Conservation (phyloP, 2,113 vertebrate genomes). For the Etia nguti region DNA sequence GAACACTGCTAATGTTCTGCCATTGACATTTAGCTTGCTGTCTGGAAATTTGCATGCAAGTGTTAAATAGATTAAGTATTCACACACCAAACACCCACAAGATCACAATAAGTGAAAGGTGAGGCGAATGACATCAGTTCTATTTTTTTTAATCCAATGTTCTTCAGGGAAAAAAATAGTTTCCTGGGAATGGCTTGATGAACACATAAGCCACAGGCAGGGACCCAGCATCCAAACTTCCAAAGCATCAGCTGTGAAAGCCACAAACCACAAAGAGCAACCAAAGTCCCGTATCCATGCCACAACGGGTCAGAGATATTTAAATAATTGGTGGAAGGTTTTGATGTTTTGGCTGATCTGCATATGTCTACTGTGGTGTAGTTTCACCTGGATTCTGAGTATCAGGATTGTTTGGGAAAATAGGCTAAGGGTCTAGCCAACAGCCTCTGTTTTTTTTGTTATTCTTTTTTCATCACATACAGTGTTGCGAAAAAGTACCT, state of each 20-base stretch:
- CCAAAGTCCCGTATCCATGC: not conserved
- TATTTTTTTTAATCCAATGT: not conserved
- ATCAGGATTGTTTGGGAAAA: not conserved
- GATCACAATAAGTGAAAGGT: not conserved
- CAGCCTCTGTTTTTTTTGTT: not conserved
- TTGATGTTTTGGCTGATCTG: not conserved
- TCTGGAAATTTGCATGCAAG: not conserved
- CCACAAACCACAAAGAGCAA: not conserved
- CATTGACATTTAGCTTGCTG: not conserved
- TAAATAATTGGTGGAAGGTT: not conserved
- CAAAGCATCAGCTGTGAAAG: not conserved
- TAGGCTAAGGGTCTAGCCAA: not conserved
- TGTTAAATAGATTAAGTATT: not conserved
- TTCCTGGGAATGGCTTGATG: not conserved
- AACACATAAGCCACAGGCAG: rapidly evolving
- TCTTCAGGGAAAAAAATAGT: not conserved
- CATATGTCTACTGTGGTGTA: not conserved
- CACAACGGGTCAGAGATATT: not conserved
- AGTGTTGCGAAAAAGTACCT: not conserved
- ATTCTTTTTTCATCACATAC: not conserved
- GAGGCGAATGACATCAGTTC: not conserved
- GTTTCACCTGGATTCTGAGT: not conserved
- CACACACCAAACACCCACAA: not conserved
- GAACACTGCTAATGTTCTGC: not conserved
- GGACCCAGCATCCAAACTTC: not conserved